A percentile compares a stretch with the other conserved stretches of the same genome.
phyloP scores from a whole-genome alignment of 2,113 vertebrate genomes.

The Merops nubicus region DNA sequence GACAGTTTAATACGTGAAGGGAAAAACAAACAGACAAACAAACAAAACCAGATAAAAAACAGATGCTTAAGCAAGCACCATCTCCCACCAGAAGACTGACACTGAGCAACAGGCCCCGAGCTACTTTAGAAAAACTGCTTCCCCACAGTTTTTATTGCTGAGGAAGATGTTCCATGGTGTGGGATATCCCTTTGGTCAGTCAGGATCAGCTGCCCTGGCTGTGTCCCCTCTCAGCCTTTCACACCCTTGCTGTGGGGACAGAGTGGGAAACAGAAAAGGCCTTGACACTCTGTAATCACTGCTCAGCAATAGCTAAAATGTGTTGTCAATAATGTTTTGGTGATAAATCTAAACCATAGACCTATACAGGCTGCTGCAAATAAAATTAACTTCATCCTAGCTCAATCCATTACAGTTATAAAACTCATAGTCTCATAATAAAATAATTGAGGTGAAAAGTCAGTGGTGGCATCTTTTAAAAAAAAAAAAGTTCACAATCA shows the following conservation, averaged over 20 bases:
- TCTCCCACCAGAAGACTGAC: neutral
- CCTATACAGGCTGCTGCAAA: neutral
- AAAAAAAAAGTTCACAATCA: neutral
- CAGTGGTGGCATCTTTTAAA: neutral
- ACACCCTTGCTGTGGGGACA: neutral
- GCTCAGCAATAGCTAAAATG: neutral
- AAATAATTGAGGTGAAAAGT: neutral
- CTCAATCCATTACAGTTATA: fast-evolving
- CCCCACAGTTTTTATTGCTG: neutral
- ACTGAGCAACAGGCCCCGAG: neutral
- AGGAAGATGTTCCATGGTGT: neutral
- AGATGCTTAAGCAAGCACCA: neutral
- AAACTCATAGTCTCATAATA: neutral
- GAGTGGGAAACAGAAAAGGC: neutral
- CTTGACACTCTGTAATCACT: neutral
- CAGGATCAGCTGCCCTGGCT: neutral
- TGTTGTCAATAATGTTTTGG: neutral
- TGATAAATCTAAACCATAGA: neutral
- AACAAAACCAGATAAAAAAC: neutral
- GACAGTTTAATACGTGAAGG: neutral
- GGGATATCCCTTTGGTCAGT: neutral
- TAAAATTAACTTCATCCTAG: neutral
- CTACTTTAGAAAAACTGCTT: neutral
- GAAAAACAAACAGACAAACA: neutral
- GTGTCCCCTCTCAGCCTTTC: too few species aligned